These are phyloP conservation scores for Coelopa frigida DNA, from an alignment of 1,140 invertebrate species.

Conservation along the genomic window DNA sequence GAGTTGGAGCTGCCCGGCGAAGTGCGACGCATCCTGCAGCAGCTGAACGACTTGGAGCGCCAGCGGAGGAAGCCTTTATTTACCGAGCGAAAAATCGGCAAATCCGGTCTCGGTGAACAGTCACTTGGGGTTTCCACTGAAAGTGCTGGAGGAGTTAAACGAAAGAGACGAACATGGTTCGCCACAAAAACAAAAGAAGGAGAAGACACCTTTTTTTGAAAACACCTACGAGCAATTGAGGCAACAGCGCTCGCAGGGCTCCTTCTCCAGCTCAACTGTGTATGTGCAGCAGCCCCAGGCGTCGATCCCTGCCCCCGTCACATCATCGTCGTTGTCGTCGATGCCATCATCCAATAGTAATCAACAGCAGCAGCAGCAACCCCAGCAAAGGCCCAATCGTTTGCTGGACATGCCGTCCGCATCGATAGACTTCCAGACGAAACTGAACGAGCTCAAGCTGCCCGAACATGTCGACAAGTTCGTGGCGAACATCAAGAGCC, in stretches of 20 bases:
- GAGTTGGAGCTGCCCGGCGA: conserved; percentile 60
- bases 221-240: conserved; percentile 30
- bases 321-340: neutral
- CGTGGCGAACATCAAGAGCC: conserved; percentile 35
- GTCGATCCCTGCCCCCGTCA: too few relatives aligned
- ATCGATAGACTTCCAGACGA: conserved; percentile 28
- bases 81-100: conserved; percentile 42
- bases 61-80: conserved; percentile 38
- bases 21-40: conserved; percentile 56
- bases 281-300: too few relatives aligned
- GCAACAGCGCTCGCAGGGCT: conserved; percentile 25
- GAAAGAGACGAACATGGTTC: conserved; percentile 46
- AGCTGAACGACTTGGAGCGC: conserved; percentile 48
- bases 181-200: conserved; percentile 43
- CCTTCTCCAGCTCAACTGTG: too few relatives aligned
- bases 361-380: conserved; percentile 16
- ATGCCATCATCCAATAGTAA: conserved; percentile 5
- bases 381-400: conserved; percentile 32
- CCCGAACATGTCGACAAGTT: conserved; percentile 47
- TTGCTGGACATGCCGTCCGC: conserved; percentile 28
- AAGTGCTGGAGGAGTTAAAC: conserved; percentile 50
- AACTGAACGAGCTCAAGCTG: conserved; percentile 43
- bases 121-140: conserved; percentile 47
- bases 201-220: conserved; percentile 46
- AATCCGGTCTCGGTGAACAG: conserved; percentile 42